These are phyloP conservation scores for Andrena minutula DNA, from an alignment of 2,888 invertebrate species.

Conservation along the genomic window DNA sequence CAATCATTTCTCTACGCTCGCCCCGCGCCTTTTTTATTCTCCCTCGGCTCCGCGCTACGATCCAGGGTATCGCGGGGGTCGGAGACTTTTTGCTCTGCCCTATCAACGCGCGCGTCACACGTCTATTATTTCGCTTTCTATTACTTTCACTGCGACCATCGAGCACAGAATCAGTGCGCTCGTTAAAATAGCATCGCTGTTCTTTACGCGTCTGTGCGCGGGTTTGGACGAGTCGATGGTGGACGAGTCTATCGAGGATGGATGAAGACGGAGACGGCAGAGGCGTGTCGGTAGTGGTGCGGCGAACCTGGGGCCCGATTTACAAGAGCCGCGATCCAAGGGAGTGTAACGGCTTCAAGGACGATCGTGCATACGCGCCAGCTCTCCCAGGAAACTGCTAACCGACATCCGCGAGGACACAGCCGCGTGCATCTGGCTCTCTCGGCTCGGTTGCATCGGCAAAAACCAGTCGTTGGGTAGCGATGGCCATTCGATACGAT, in stretches of 20 bases:
- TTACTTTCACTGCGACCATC: slow-evolving; percentile 61
- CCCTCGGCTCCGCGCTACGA: slow-evolving; percentile 1
- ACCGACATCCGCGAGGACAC: slow-evolving; percentile 81
- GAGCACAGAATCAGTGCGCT: slow-evolving; percentile 35
- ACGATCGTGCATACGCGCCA: slow-evolving; percentile 72
- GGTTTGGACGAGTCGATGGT: not conserved
- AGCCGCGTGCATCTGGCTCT: slow-evolving; percentile 61
- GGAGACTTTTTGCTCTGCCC: slow-evolving; percentile 6
- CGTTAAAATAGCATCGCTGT: slow-evolving; percentile 47
- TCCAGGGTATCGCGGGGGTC: slow-evolving; percentile 24
- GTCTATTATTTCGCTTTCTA: slow-evolving; percentile 67
- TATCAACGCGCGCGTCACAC: slow-evolving; percentile 28
- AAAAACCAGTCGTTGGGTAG: slow-evolving; percentile 68
- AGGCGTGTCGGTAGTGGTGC: slow-evolving; percentile 76
- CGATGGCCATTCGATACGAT: slow-evolving; percentile 59
- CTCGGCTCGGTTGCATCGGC: slow-evolving; percentile 59
- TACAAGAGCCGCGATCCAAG: slow-evolving; percentile 70
- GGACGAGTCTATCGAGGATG: slow-evolving; percentile 11
- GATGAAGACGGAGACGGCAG: slow-evolving; percentile 52
- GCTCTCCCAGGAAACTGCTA: slow-evolving; percentile 83
- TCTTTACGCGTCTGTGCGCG: slow-evolving; percentile 7
- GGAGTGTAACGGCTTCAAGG: slow-evolving; percentile 82
- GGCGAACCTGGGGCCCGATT: slow-evolving; percentile 70
- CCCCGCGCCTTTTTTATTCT: slow-evolving; percentile 17
- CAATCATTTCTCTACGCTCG: slow-evolving; percentile 61